These are phyloP conservation scores for Ditula angustiorana DNA, from an alignment of 2,888 invertebrate genomes.

Conservation along the genomic window DNA sequence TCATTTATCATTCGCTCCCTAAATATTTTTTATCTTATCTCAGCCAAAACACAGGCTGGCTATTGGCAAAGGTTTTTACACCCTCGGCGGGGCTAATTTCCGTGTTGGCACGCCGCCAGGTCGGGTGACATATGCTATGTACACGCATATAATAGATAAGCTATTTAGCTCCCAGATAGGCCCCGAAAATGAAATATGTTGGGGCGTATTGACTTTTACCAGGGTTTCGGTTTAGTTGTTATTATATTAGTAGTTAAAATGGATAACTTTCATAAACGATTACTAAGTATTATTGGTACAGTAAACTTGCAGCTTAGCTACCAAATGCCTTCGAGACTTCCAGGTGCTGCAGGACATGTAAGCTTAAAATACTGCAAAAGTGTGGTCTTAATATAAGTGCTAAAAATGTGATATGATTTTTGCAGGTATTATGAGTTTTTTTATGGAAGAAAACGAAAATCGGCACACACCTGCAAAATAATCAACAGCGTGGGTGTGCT, in stretches of 20 bases:
- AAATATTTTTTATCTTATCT: constrained; percentile 49
- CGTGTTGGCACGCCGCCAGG: constrained; percentile 47
- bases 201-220: constrained; percentile 3
- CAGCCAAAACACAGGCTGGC: constrained; percentile 57
- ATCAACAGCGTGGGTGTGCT: no score
- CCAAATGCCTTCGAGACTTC: no score
- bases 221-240: not conserved
- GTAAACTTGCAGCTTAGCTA: no score
- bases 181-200: constrained; percentile 13
- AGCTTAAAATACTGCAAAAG: no score
- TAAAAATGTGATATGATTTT: no score
- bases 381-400: no score
- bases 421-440: no score
- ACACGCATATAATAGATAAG: constrained; percentile 7
- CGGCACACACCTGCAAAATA: no score
- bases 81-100: constrained; percentile 46
- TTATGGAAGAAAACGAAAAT: no score
- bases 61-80: constrained; percentile 50
- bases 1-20: constrained; percentile 24
- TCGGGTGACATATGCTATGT: constrained; percentile 20
- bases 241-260: not conserved
- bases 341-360: no score
- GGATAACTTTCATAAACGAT: no score
- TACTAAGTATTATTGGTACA: no score
- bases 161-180: constrained; percentile 16